Evolutionary conservation across 2,888 invertebrate genomes (phyloP).

Genomic region (Busseola fusca): DNA sequence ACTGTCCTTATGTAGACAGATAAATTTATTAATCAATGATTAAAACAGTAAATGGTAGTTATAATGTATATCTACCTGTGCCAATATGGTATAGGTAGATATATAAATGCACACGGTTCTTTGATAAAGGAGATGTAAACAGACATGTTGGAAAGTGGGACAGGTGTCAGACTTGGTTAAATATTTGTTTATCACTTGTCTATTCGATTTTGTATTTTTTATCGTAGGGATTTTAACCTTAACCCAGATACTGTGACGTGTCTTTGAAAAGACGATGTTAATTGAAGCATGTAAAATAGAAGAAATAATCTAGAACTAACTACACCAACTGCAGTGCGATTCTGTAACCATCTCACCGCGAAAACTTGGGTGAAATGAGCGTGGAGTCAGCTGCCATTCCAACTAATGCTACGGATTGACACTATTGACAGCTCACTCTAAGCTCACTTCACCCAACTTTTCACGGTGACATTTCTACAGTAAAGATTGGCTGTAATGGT

Average conservation of each 20-base stretch:
- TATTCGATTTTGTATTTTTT: not conserved
- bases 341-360: too few relatives aligned
- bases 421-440: too few relatives aligned
- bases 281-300: too few relatives aligned
- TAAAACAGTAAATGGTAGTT: slow-evolving; percentile 1
- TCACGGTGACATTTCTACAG: too few relatives aligned
- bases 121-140: slow-evolving; percentile 4
- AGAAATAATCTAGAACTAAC: not conserved
- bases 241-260: too few relatives aligned
- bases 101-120: not conserved
- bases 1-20: not conserved
- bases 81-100: slow-evolving; percentile 1
- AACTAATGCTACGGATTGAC: too few relatives aligned
- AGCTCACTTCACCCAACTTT: too few relatives aligned
- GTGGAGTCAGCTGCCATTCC: too few relatives aligned
- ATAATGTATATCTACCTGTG: slow-evolving; percentile 29
- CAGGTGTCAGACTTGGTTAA: not conserved
- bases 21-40: slow-evolving; percentile 7
- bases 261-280: too few relatives aligned
- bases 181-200: not conserved
- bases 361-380: too few relatives aligned
- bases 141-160: not conserved
- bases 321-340: too few relatives aligned
- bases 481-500: too few relatives aligned
- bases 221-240: not conserved